Percentiles rank a stretch among this genome's conserved stretches.
Conservation (phyloP, 2,888 invertebrate species). For the Endomychus coccineus region DNA sequence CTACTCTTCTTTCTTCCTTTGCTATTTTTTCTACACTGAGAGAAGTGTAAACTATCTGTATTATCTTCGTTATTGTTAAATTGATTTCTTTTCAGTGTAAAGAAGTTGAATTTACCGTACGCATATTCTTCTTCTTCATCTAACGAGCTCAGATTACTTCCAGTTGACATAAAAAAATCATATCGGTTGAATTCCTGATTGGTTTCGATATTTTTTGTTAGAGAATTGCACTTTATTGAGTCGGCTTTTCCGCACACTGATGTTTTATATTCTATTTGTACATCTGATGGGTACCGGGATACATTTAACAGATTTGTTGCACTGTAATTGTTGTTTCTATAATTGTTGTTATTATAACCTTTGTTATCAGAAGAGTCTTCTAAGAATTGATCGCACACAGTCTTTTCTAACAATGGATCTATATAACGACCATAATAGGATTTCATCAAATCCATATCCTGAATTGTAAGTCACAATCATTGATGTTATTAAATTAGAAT, state of each 20-base stretch:
- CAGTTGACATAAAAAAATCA: slow-evolving; percentile 34
- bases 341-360: not conserved
- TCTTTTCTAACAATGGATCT: slow-evolving; percentile 18
- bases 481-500: no score
- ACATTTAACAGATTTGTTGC: slow-evolving; percentile 10
- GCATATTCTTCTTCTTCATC: slow-evolving; percentile 31
- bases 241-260: slow-evolving; percentile 8
- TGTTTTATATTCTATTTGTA: slow-evolving; percentile 9
- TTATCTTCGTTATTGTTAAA: slow-evolving; percentile 22
- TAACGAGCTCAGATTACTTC: slow-evolving; percentile 31
- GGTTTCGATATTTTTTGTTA: slow-evolving; percentile 5
- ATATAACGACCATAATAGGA: slow-evolving; percentile 30
- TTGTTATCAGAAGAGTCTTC: not conserved
- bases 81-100: slow-evolving; percentile 27
- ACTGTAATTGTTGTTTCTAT: slow-evolving; percentile 2
- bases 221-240: slow-evolving; percentile 1
- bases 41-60: slow-evolving; percentile 20
- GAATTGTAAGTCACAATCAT: not conserved
- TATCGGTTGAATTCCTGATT: slow-evolving; percentile 18
- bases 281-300: slow-evolving; percentile 2
- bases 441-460: slow-evolving; percentile 34
- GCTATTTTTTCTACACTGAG: slow-evolving; percentile 18
- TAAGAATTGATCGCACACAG: no score
- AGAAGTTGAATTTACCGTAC: slow-evolving; percentile 34
- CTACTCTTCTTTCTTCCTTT: slow-evolving; percentile 28